Conservation (phyloP, 2,888 invertebrate species). For the Labia minor region DNA sequence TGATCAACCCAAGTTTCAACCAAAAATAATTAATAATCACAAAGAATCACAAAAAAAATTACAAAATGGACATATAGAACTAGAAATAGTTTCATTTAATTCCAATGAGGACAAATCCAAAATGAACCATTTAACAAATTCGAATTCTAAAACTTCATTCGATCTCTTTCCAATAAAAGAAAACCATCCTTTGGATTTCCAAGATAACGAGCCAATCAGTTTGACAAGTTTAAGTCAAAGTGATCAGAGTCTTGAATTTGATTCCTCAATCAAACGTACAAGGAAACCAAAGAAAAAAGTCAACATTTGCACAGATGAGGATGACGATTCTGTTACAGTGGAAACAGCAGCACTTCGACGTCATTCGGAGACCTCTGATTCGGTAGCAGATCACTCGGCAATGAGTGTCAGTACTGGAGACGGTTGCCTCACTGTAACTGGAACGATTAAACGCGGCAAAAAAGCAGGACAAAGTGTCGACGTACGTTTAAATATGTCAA, state of each 20-base stretch:
- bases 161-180: constrained; percentile 18
- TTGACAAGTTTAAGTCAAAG: constrained; percentile 22
- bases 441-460: constrained; percentile 60
- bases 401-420: constrained; percentile 43
- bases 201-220: background rate
- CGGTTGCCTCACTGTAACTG: constrained; percentile 56
- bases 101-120: background rate
- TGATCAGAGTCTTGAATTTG: constrained; percentile 21
- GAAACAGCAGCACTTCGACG: constrained; percentile 31
- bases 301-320: constrained; percentile 47
- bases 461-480: constrained; percentile 62
- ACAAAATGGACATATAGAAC: background rate
- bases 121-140: background rate
- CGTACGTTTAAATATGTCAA: constrained; percentile 58
- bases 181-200: constrained; percentile 18
- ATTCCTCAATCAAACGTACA: constrained; percentile 14
- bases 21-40: too few relatives aligned
- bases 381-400: constrained; percentile 43
- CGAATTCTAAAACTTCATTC: background rate
- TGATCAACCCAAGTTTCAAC: too few relatives aligned
- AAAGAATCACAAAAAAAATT: background rate
- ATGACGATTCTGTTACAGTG: constrained; percentile 29
- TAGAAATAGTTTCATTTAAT: background rate
- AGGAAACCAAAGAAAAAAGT: constrained; percentile 46
- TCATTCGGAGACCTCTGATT: constrained; percentile 41